These are phyloP conservation scores for Carcinoscorpius rotundicauda DNA, from an alignment of 1,140 invertebrate species.

Conservation along the genomic window DNA sequence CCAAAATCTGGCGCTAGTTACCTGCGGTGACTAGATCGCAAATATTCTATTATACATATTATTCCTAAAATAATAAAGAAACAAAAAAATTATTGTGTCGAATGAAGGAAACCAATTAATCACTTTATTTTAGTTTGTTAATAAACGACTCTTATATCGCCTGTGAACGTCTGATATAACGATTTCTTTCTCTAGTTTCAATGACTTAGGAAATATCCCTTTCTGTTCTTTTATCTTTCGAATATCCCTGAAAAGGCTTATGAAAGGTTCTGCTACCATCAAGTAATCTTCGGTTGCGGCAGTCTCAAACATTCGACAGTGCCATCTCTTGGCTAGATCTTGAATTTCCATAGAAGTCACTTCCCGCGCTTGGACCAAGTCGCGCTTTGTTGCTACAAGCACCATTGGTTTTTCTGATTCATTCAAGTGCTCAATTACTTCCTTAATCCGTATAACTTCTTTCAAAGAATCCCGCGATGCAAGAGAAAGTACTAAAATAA, in stretches of 20 bases:
- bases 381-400: background rate
- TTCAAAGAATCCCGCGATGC: background rate
- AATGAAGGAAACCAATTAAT: no score
- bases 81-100: no score
- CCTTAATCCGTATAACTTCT: background rate
- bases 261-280: background rate
- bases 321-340: background rate
- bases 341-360: background rate
- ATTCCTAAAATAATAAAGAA: no score
- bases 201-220: background rate
- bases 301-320: background rate
- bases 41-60: no score
- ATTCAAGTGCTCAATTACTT: background rate
- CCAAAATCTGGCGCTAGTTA: no score
- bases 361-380: background rate
- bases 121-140: no score
- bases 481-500: background rate
- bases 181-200: no score
- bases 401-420: background rate
- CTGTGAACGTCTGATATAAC: no score
- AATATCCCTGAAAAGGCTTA: background rate
- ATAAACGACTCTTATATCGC: no score
- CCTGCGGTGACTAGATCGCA: no score
- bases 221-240: background rate
- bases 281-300: background rate